Evolutionary conservation across 2,888 invertebrate species (phyloP).

Genomic region (Hydriomena furcata): DNA sequence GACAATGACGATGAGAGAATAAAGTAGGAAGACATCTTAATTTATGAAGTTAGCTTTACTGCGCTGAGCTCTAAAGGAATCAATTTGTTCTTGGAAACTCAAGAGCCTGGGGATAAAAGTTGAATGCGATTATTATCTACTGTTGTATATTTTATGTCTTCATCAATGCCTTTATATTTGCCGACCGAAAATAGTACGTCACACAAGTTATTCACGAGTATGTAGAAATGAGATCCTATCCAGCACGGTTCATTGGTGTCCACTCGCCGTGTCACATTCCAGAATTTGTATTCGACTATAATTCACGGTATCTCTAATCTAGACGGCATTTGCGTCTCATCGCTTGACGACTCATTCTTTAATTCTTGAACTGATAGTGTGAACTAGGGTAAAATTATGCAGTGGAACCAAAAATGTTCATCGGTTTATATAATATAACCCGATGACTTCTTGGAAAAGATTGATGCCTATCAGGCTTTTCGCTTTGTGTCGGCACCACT

Average conservation of each 20-base stretch:
- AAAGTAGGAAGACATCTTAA: constrained; percentile 75
- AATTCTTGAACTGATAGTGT: constrained; percentile 62
- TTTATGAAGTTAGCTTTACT: constrained; percentile 59
- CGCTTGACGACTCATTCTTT: constrained; percentile 73
- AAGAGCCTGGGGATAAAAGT: constrained; percentile 49
- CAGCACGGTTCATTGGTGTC: constrained; percentile 66
- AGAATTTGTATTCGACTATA: constrained; percentile 66
- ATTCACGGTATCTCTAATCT: constrained; percentile 64
- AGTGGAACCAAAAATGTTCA: constrained; percentile 63
- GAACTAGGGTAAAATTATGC: constrained; percentile 75
- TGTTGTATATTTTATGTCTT: constrained; percentile 49
- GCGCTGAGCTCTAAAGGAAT: constrained; percentile 32
- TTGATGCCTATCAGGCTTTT: constrained; percentile 72
- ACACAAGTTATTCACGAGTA: constrained; percentile 17
- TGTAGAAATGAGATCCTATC: constrained; percentile 50
- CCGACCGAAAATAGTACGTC: constrained; percentile 35
- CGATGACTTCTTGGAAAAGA: constrained; percentile 70
- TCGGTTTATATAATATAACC: constrained; percentile 55
- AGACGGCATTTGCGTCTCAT: constrained; percentile 52
- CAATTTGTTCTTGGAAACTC: constrained; percentile 40
- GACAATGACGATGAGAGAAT: constrained; percentile 69
- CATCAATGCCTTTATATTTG: constrained; percentile 53
- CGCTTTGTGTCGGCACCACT: constrained; percentile 73
- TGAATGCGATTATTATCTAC: constrained; percentile 48
- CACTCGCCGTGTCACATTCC: constrained; percentile 65